Evolutionary conservation across 2,888 invertebrate genomes (phyloP), one percentile per base, ranked within the genome.

Genomic region (Myathropa florea): DNA sequence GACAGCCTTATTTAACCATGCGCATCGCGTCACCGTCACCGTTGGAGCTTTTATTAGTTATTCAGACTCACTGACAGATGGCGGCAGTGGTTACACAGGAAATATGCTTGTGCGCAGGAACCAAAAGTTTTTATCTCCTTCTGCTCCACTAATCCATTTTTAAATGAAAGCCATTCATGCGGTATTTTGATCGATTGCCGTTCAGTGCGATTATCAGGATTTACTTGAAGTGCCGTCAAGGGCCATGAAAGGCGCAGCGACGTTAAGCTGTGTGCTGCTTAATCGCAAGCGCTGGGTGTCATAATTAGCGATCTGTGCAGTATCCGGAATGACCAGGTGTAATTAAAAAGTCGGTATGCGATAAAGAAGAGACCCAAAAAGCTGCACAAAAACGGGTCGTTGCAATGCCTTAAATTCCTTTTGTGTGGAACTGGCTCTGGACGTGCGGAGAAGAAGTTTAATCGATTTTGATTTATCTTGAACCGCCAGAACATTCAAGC

Each of bases 141-240:
- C 28, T 24, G 64, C 46, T 65, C 23, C 18, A 46, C 12, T 65
- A 76, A 76, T 72, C 4, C 57, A 26, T 55, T 53, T 75, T 84
- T 36, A 71, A n/a, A 63, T 71, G 61, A 55, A 80, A 1, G 28
- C n/a, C 30, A 28, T n/a, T 65, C 23, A 55, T 72, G 39, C n/a
- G 39, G 46, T 7, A 18, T 18, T 73, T 84, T 80, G 76, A 80
- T 80, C 63, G 80, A 84, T 84, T 65, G n/a, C 57, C 36, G 26
- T 30, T 76, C 71, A 12, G 24, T 21, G 59, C 12, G 70, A 61
- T 75, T 53, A 68, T 73, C 24, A 18, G 53, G 33, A n/a, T 30
- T 26, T 10, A n/a, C 12, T 63, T 65, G 64, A 63, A 24, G 12
- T 6, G 33, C 23, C 24, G 18, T 30, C 70, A 70, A 60, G 68